Evolutionary conservation across 30 jellyfish, hydroid and myxozoan genomes (phyloP).

Genomic region (Morbakka virulenta): DNA sequence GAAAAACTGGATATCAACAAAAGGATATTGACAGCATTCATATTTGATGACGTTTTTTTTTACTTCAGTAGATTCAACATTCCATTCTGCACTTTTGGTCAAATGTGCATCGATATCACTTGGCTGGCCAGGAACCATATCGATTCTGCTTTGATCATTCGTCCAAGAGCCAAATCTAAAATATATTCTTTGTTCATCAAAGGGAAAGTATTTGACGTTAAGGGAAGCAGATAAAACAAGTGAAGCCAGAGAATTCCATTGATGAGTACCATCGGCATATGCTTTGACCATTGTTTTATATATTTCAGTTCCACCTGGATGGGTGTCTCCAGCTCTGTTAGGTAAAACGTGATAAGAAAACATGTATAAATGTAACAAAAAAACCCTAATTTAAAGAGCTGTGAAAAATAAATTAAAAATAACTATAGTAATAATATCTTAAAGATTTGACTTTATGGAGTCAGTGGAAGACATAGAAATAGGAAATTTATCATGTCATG

Average conservation of each 20-base stretch:
- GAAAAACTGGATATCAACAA: background rate
- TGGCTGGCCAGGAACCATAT: background rate
- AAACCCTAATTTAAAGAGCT: too few relatives aligned
- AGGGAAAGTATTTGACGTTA: background rate
- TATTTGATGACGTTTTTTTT: background rate
- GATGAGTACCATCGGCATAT: background rate
- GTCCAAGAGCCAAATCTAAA: background rate
- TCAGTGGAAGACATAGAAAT: too few relatives aligned
- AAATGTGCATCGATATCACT: background rate
- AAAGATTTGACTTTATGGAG: too few relatives aligned
- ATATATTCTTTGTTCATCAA: background rate
- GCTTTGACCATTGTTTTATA: background rate
- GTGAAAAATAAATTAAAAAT: too few relatives aligned
- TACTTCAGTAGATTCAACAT: background rate
- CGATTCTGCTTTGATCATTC: background rate
- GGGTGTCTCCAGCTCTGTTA: background rate
- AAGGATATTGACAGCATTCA: background rate
- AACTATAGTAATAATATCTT: too few relatives aligned
- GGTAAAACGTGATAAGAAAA: too few relatives aligned
- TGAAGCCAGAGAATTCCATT: background rate
- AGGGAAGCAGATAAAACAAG: background rate
- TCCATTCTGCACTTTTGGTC: background rate
- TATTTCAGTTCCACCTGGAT: background rate
- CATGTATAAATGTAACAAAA: too few relatives aligned
- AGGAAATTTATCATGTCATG: too few relatives aligned